Evolutionary conservation across 37 sponge, comb jelly and placozoan genomes (phyloP), one percentile per base, ranked within the genome.

Genomic region (Bolinopsis microptera): DNA sequence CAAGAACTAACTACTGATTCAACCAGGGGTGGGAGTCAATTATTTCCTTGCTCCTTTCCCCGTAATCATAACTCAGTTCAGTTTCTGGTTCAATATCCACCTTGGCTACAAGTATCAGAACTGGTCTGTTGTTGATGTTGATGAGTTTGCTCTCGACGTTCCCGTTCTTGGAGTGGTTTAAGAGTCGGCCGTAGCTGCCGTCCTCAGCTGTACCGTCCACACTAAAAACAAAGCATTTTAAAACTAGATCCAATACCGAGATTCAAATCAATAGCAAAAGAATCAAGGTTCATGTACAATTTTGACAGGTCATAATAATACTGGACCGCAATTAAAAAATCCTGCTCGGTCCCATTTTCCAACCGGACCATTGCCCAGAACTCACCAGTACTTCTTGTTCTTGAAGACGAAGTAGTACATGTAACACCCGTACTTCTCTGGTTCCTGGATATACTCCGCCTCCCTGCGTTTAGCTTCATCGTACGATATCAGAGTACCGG

Each of bases 371-470:
- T n/a, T n/a, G n/a, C n/a, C n/a, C n/a, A n/a, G n/a, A n/a, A 39
- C 93, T 93, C 76, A 93, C 93, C 93, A 93, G 27, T 74, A 93
- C 26, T 93, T 72, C 27, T 83, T 94, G 21, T 83, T 92, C 34
- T 96, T 95, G 94, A 93, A 82, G 36, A 35, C 68, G 77, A 97
- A 98, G 83, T 96, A 98, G 94, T 98, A 98, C 99, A 98, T 98
- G 94, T 98, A 98, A 94, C 97, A 96, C 27, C 99, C 99, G 30
- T 39, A 74, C 33, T 95, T 94, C 26, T 86, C 90, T 5, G 90
- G 90, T 76, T 97, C 94, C 26, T 93, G 92, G 31, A 9, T 48
- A 92, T 98, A 98, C 34, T 94, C 93, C 80, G 25, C 93, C 72
- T 98, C 99, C 61, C 94, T 94, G 39, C 39, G 5, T 32, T 83